phyloP scores from a whole-genome alignment of 2,113 vertebrate species.

The Pterophyllum scalare region DNA sequence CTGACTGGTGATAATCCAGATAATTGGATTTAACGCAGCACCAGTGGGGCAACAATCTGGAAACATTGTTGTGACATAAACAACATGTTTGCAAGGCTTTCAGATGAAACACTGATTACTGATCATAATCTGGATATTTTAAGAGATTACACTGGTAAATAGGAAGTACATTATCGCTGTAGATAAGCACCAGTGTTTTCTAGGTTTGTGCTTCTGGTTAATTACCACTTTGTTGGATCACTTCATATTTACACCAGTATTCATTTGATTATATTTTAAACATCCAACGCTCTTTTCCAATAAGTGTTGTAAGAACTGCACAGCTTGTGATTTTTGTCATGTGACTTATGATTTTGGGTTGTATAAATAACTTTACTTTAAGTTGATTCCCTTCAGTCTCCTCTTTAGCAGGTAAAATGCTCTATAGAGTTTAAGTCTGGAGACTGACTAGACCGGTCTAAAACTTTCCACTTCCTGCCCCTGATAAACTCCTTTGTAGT shows the following conservation, averaged over 20 bases:
- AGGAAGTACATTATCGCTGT: not conserved
- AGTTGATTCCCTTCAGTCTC: too few species aligned
- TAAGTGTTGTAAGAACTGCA: too few species aligned
- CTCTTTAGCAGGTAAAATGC: too few species aligned
- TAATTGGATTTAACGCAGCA: not conserved
- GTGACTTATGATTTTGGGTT: too few species aligned
- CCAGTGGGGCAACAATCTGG: not conserved
- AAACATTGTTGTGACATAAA: not conserved
- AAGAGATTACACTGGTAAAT: not conserved
- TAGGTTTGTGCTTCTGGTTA: not conserved
- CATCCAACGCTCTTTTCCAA: not conserved
- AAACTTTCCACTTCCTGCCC: too few species aligned
- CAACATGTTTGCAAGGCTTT: not conserved
- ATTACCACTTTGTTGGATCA: not conserved
- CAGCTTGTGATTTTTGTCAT: too few species aligned
- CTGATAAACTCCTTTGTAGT: too few species aligned
- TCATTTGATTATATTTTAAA: not conserved
- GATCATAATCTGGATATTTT: not conserved
- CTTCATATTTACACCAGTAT: not conserved
- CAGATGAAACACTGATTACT: not conserved
- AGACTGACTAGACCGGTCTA: too few species aligned
- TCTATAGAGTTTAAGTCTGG: too few species aligned
- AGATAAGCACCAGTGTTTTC: not conserved
- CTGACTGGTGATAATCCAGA: constrained; percentile 1
- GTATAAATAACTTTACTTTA: too few species aligned